Percentiles rank a stretch among this genome's conserved stretches.
Evolutionary conservation across 2,113 vertebrate genomes (phyloP).

Genomic region (Pseudorasbora parva): DNA sequence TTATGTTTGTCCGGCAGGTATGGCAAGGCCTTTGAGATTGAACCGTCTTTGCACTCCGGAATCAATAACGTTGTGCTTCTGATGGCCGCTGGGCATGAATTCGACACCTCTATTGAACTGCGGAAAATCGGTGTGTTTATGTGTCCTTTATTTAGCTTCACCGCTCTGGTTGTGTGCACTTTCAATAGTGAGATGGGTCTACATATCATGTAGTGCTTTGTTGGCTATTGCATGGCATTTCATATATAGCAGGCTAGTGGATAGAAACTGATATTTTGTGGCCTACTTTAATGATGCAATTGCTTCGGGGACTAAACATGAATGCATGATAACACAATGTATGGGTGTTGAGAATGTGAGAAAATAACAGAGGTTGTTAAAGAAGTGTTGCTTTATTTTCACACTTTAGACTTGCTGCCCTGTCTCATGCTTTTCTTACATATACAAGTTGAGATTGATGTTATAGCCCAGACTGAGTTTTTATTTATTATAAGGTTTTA

Average conservation of each 20-base stretch:
- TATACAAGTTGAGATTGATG: too few relatives aligned
- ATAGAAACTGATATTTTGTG: constrained; percentile 7
- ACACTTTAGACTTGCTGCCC: neutral
- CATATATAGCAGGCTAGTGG: neutral
- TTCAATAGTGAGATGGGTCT: neutral
- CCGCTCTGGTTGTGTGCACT: constrained; percentile 5
- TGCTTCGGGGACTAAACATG: constrained; percentile 1
- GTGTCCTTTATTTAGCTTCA: neutral
- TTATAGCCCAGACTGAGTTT: neutral
- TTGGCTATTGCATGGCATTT: neutral
- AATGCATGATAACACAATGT: neutral
- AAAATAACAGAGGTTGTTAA: neutral
- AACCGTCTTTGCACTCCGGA: constrained; percentile 87
- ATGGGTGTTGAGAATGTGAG: neutral
- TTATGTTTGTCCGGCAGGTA: constrained; percentile 77
- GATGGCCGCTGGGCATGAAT: constrained; percentile 82
- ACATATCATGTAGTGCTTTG: neutral
- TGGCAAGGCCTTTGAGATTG: constrained; percentile 83
- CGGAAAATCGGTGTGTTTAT: constrained; percentile 80
- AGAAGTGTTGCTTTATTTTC: neutral
- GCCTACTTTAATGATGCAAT: neutral
- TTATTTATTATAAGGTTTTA: neutral
- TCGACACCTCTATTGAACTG: constrained; percentile 84
- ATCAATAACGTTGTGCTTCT: constrained; percentile 87
- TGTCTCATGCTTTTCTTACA: neutral